phyloP scores from a whole-genome alignment of 2,113 vertebrate species.

The Ailurus styani region DNA sequence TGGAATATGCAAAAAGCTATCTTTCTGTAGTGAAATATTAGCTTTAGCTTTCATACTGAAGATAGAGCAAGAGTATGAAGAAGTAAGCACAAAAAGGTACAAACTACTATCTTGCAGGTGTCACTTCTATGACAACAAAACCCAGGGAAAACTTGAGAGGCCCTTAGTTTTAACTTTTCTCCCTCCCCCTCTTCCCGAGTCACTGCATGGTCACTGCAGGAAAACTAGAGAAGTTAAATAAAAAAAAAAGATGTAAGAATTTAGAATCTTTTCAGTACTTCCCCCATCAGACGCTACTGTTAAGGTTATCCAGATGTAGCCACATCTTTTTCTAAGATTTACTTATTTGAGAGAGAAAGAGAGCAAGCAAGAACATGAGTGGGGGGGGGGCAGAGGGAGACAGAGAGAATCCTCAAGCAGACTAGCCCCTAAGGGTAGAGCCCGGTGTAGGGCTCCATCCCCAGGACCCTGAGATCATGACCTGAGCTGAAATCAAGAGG shows the following conservation, averaged over 20 bases:
- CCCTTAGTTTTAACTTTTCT: not conserved
- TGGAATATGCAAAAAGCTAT: not conserved
- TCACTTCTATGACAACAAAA: not conserved
- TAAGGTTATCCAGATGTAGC: not conserved
- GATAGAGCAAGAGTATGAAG: not conserved
- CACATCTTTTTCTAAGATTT: not conserved
- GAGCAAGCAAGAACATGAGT: not conserved
- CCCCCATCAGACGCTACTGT: not conserved
- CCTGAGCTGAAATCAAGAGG: not conserved
- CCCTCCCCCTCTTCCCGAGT: not conserved
- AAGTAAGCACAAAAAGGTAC: not conserved
- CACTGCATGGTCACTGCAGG: not conserved
- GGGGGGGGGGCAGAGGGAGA: not conserved
- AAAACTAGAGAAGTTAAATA: not conserved
- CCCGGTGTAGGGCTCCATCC: accelerated
- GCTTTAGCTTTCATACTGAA: not conserved
- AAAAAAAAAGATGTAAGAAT: not conserved
- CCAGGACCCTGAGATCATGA: not conserved
- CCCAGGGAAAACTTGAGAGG: not conserved
- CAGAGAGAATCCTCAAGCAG: not conserved
- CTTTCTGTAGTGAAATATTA: not conserved
- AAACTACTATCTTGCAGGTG: not conserved
- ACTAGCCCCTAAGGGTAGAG: not conserved
- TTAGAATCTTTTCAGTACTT: not conserved
- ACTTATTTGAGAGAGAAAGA: not conserved